These are phyloP conservation scores for Nebria salina DNA, from an alignment of 2,888 invertebrate genomes.

Conservation along the genomic window DNA sequence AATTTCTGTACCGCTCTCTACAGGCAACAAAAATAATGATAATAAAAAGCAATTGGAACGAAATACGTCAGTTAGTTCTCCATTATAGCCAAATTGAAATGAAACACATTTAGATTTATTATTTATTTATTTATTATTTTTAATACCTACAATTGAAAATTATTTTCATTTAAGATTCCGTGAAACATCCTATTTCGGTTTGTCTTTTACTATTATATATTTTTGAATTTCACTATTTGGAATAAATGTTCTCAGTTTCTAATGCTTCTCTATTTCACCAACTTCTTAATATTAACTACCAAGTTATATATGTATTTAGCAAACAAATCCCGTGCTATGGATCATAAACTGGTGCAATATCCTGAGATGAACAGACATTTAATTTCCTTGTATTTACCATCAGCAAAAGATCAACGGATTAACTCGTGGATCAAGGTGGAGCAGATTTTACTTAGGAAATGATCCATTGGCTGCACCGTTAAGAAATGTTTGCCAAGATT, in stretches of 20 bases:
- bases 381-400: neutral
- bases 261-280: neutral
- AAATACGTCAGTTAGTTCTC: neutral
- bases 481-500: neutral
- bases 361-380: neutral
- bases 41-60: neutral
- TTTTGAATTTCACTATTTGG: too few relatives aligned
- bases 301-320: neutral
- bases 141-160: neutral
- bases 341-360: neutral
- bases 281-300: neutral
- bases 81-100: neutral
- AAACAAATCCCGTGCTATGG: neutral
- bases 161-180: too few relatives aligned
- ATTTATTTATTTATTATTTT: constrained; percentile 1
- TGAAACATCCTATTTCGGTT: too few relatives aligned
- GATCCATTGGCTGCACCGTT: neutral
- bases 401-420: neutral
- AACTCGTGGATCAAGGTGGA: neutral
- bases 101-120: neutral
- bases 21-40: neutral
- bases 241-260: neutral
- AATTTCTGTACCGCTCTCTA: constrained; percentile 9
- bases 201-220: too few relatives aligned
- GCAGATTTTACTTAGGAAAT: neutral